Evolutionary conservation across 2,113 vertebrate species (phyloP).

Genomic region (Origma solitaria): DNA sequence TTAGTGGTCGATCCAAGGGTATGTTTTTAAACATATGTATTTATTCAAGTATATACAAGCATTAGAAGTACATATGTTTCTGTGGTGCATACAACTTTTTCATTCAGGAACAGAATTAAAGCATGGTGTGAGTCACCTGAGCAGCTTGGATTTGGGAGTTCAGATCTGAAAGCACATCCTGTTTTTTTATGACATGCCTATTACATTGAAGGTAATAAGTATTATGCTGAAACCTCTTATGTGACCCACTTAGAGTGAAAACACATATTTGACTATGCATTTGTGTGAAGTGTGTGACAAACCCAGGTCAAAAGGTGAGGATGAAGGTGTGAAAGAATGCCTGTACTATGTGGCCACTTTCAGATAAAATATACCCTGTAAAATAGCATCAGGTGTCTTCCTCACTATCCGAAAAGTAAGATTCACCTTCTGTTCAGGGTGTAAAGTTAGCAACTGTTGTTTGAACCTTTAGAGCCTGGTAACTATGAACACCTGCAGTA

Average conservation of each 20-base stretch:
- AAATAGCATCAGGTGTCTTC: not conserved
- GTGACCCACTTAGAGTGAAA: not conserved
- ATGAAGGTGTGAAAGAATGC: not conserved
- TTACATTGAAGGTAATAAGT: not conserved
- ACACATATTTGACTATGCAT: not conserved
- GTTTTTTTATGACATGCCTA: not conserved
- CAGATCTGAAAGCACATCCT: not conserved
- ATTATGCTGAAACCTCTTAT: not conserved
- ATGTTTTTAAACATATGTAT: not conserved
- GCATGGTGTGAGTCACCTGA: not conserved
- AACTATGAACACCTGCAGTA: not conserved
- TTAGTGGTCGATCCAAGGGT: conserved; percentile 93
- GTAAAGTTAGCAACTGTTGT: not conserved
- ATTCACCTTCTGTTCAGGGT: not conserved
- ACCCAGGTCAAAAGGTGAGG: not conserved
- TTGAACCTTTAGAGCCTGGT: not conserved
- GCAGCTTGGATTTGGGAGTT: not conserved
- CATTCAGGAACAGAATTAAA: not conserved
- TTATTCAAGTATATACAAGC: not conserved
- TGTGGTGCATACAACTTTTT: not conserved
- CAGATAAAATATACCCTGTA: not conserved
- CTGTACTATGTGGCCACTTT: not conserved
- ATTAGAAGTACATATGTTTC: not conserved
- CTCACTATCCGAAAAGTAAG: not conserved
- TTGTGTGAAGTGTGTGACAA: not conserved